A percentile compares a stretch with the other conserved stretches of the same genome.
Evolutionary conservation across 2,888 invertebrate genomes (phyloP).

Genomic region (Lumbricus terrestris): DNA sequence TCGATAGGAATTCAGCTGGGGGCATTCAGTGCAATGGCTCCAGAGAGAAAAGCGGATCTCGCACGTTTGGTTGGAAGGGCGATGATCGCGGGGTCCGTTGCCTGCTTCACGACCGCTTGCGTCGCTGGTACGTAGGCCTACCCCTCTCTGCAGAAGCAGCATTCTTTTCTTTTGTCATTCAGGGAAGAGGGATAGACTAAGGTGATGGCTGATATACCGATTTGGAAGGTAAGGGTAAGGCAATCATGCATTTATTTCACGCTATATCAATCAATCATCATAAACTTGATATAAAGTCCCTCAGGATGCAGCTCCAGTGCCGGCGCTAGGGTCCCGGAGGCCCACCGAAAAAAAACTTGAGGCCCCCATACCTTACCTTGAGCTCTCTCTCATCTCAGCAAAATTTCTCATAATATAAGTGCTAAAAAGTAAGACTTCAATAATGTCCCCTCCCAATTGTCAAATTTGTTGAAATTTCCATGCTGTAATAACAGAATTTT

Average conservation of each 20-base stretch:
- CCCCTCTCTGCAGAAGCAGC: neutral
- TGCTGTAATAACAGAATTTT: too few species aligned
- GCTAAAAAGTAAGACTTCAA: too few species aligned
- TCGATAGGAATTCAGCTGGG: slow-evolving; percentile 45
- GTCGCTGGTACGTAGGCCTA: slow-evolving; percentile 49
- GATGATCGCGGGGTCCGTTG: slow-evolving; percentile 57
- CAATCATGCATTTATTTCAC: neutral
- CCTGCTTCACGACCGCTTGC: slow-evolving; percentile 58
- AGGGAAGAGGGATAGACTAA: neutral
- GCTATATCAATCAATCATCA: neutral
- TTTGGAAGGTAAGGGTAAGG: neutral
- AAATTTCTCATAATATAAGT: too few species aligned
- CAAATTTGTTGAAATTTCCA: too few species aligned
- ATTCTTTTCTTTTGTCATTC: neutral
- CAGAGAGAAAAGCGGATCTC: slow-evolving; percentile 37
- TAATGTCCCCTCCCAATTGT: too few species aligned
- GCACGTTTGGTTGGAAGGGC: slow-evolving; percentile 45
- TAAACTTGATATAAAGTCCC: too few species aligned
- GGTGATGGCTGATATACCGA: neutral
- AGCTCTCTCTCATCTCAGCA: too few species aligned
- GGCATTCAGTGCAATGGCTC: slow-evolving; percentile 42
- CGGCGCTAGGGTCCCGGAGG: too few species aligned
- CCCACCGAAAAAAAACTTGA: too few species aligned
- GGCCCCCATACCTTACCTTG: too few species aligned
- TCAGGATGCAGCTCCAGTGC: too few species aligned